Percentiles rank a stretch among this genome's conserved stretches.
phyloP scores from a whole-genome alignment of 2,888 invertebrate species.

The Morinoia aosen region DNA sequence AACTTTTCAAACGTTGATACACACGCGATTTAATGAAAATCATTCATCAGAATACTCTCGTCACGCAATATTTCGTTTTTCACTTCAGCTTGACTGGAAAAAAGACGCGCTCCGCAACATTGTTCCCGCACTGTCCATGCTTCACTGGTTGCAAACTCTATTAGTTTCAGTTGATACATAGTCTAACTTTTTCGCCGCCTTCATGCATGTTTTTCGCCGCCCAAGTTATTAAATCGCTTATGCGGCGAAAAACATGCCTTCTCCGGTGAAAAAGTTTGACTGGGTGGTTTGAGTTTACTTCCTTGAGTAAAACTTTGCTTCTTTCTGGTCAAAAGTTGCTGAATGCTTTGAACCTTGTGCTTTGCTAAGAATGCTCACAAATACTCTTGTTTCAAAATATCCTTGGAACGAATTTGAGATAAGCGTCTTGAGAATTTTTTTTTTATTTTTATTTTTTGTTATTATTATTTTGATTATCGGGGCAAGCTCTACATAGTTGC shows the following conservation, averaged over 20 bases:
- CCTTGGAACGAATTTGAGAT: background rate
- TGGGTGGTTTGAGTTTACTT: background rate
- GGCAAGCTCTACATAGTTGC: background rate
- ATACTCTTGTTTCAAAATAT: background rate
- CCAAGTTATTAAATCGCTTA: no score
- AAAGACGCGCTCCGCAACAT: background rate
- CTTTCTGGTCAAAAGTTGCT: background rate
- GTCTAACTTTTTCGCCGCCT: no score
- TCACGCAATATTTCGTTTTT: no score
- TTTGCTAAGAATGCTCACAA: background rate
- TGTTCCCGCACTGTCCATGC: background rate
- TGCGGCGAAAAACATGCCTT: no score
- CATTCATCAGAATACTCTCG: no score
- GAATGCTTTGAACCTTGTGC: background rate
- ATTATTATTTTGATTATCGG: background rate
- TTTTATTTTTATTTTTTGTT: no score
- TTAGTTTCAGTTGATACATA: background rate
- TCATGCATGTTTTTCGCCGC: no score
- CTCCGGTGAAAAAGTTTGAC: no score
- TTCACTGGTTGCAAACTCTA: background rate
- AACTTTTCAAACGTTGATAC: no score
- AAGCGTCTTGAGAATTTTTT: background rate
- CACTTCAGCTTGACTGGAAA: no score
- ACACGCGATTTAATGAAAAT: no score
- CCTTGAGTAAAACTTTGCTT: background rate